phyloP scores from a whole-genome alignment of 2,113 vertebrate genomes.

The Jaculus jaculus region DNA sequence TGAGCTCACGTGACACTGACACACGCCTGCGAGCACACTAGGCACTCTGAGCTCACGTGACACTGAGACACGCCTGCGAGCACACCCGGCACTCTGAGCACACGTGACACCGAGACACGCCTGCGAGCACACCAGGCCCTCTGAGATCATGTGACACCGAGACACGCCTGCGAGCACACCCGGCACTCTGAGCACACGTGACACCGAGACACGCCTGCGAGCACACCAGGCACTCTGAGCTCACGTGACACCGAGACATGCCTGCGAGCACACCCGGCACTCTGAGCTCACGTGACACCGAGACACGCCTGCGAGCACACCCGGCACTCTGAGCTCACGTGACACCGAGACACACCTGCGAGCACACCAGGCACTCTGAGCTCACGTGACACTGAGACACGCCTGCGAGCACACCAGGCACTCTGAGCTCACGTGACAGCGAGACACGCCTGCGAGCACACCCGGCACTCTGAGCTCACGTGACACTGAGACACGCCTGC shows the following conservation, averaged over 20 bases:
- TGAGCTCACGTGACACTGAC: neutral
- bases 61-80: no score
- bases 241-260: no score
- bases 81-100: neutral
- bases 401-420: neutral
- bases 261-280: no score
- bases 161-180: no score
- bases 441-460: no score
- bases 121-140: neutral
- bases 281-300: neutral
- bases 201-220: neutral
- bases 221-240: neutral
- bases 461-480: neutral
- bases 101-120: neutral
- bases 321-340: neutral
- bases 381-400: neutral
- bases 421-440: neutral
- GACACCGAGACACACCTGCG: no score
- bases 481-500: neutral
- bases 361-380: no score
- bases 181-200: neutral
- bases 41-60: neutral
- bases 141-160: neutral
- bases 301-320: neutral
- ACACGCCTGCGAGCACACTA: neutral